Percentiles rank a stretch among this genome's conserved stretches.
Evolutionary conservation across 2,113 vertebrate species (phyloP).

Genomic region (Coracopsis vasa): DNA sequence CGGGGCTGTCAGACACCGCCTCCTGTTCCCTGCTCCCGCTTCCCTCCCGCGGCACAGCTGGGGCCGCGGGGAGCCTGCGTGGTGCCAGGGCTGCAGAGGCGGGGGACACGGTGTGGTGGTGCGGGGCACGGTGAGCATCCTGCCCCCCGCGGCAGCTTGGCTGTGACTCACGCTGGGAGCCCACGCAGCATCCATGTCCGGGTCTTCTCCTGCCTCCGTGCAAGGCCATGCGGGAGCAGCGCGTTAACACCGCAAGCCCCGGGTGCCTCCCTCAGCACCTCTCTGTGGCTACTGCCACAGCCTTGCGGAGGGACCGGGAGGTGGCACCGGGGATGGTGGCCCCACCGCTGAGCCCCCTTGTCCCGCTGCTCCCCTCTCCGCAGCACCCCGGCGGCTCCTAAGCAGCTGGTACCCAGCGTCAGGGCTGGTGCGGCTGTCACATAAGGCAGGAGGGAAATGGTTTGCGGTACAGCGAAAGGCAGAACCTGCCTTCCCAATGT

Average conservation of each 20-base stretch:
- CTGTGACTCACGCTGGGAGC: conserved; percentile 24
- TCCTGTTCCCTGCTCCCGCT: not conserved
- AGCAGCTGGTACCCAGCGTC: not conserved
- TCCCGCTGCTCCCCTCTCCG: not conserved
- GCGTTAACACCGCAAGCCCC: not conserved
- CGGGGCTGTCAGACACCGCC: not conserved
- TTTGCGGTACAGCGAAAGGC: accelerated
- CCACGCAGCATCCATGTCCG: not conserved
- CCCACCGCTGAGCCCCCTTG: not conserved
- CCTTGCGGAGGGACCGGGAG: not conserved
- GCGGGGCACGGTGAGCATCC: accelerated
- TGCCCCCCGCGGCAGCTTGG: not conserved
- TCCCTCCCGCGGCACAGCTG: accelerated
- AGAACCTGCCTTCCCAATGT: not conserved
- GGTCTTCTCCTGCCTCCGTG: not conserved
- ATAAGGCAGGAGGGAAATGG: not conserved
- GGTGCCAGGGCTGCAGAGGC: not conserved
- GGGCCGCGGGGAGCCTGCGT: accelerated
- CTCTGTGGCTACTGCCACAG: not conserved
- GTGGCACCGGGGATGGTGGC: accelerated
- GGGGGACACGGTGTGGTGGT: not conserved
- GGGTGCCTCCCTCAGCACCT: accelerated
- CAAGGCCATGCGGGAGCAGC: not conserved
- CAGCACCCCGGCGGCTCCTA: too few species aligned
- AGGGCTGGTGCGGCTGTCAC: not conserved